Evolutionary conservation across 2,888 invertebrate species (phyloP), one percentile per base, ranked within the genome.

Genomic region (Drosophila subsilvestris): DNA sequence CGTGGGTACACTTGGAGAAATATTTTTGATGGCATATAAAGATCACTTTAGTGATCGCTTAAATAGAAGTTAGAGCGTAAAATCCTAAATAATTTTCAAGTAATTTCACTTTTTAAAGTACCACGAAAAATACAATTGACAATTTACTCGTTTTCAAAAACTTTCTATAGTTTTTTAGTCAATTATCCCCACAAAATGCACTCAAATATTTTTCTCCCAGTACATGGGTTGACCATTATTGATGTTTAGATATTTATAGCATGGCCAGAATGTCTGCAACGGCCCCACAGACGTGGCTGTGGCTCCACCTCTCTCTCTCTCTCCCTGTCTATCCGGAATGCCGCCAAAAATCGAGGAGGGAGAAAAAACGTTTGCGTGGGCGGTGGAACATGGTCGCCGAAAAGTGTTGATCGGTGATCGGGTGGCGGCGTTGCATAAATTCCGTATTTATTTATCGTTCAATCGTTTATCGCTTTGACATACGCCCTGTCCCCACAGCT

Each of bases 341-440:
- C 45, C 63, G 67, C 67, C 44, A 42, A 47, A 53, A 29, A 47
- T 9, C 14, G 14, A 37, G 37, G 37, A 10, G 32, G 32, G 12
- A 14, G 14, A 6, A 37, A 65, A 80, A 69, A 58, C 69, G 37
- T 12, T 55, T 53, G 60, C 67, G 76, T 88, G 75, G 87, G 82
- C 84, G 83, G 37, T n/a, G 83, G 63, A 77, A 86, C 76, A 84
- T 81, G 80, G 72, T 59, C 71, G 87, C 73, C 62, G 79, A 88
- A 74, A 79, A 83, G 83, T 88, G 83, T 83, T 88, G 79, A 83
- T 61, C 76, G 73, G 58, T 7, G 37, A 14, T 37, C 37, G 37
- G 37, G 37, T 37, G 14, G 37, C 37, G 72, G 80, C 25, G 25
- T 25, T 75, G 84, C 88, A 83, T 83, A 83, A 86, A 83, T 88